These are phyloP conservation scores for Sitophilus oryzae DNA, from an alignment of 1,140 invertebrate genomes.

Conservation along the genomic window DNA sequence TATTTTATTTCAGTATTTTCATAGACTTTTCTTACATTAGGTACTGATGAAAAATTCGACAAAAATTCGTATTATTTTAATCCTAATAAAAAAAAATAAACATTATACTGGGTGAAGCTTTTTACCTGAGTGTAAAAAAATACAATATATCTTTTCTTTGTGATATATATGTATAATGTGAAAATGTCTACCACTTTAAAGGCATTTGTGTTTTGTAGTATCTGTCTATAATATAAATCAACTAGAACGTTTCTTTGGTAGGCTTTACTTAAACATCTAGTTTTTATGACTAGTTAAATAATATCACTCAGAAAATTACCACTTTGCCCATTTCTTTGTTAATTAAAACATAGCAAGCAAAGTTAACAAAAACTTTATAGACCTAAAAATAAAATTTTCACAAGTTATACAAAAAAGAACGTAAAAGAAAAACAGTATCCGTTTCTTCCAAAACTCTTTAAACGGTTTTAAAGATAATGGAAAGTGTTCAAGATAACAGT, in stretches of 20 bases:
- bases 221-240: conserved; percentile 37
- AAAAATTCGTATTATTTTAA: conserved; percentile 4
- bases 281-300: conserved; percentile 41
- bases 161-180: conserved; percentile 29
- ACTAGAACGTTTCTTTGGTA: conserved; percentile 43
- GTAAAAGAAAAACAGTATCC: too few relatives aligned
- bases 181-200: conserved; percentile 36
- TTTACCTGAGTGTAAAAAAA: conserved; percentile 43
- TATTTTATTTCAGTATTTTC: background rate
- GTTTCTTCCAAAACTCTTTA: too few relatives aligned
- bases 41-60: background rate
- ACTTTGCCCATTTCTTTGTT: conserved; percentile 20
- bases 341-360: conserved; percentile 6
- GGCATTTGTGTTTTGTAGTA: conserved; percentile 29
- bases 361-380: conserved; percentile 9
- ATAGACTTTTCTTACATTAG: conserved; percentile 2
- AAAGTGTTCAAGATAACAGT: background rate
- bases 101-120: conserved; percentile 22
- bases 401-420: conserved; percentile 13
- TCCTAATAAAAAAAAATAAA: conserved; percentile 21
- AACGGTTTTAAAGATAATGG: too few relatives aligned
- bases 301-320: conserved; percentile 39
- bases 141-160: conserved; percentile 31
- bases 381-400: conserved; percentile 11
- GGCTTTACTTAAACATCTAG: conserved; percentile 36